A percentile compares a stretch with the other conserved stretches of the same genome.
These are phyloP conservation scores for Operophtera brumata DNA, from an alignment of 2,888 invertebrate genomes.

Conservation along the genomic window DNA sequence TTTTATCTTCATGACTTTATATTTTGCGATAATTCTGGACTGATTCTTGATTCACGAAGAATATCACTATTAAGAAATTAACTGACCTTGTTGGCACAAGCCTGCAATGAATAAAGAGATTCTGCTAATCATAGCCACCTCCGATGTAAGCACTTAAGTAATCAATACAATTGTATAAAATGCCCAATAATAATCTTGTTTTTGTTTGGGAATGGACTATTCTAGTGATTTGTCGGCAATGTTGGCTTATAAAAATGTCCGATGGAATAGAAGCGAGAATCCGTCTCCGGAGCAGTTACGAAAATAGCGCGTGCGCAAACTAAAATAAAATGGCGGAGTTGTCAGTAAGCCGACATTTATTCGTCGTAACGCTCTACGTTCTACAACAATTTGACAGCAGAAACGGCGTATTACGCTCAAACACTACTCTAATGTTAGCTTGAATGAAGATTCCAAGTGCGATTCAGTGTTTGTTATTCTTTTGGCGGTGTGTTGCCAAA, in stretches of 20 bases:
- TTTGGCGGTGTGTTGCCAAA: constrained; percentile 25
- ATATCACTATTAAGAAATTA: constrained; percentile 35
- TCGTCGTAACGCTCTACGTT: constrained; percentile 54
- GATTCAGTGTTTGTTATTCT: constrained; percentile 45
- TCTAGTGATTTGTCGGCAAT: constrained; percentile 72
- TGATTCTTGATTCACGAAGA: constrained; percentile 16
- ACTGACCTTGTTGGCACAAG: constrained; percentile 56
- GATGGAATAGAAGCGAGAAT: constrained; percentile 56
- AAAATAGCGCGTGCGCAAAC: constrained; percentile 62
- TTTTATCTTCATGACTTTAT: constrained; percentile 12
- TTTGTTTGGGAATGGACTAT: constrained; percentile 70
- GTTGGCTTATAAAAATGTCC: constrained; percentile 69
- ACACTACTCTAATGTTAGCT: constrained; percentile 44
- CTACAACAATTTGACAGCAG: constrained; percentile 56
- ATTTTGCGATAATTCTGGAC: constrained; percentile 12
- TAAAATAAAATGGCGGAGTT: constrained; percentile 63
- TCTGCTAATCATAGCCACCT: constrained; percentile 64
- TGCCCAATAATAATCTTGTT: constrained; percentile 75
- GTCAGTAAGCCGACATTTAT: constrained; percentile 59
- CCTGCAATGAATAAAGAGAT: constrained; percentile 58
- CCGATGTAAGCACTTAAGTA: too few relatives aligned
- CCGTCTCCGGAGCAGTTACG: constrained; percentile 53
- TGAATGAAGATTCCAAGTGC: constrained; percentile 49
- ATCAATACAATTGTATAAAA: constrained; percentile 71
- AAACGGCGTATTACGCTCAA: constrained; percentile 47